phyloP scores from a whole-genome alignment of 1,140 invertebrate genomes.

The Anoplolepis gracilipes region DNA sequence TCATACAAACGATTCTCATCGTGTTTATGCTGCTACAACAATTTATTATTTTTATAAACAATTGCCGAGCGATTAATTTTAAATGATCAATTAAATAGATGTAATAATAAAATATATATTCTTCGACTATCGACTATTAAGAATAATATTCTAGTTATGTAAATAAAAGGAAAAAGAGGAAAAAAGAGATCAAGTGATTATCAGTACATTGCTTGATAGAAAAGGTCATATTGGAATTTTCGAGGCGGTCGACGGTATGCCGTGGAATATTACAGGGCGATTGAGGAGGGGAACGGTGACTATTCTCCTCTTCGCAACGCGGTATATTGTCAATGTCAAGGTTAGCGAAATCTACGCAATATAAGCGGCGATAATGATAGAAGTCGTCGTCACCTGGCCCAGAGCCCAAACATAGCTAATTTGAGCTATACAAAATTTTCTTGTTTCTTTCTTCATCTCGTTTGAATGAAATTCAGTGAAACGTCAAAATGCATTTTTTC shows the following conservation, averaged over 20 bases:
- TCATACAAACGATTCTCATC: neutral
- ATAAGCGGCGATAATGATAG: neutral
- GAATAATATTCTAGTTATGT: neutral
- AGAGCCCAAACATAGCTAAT: neutral
- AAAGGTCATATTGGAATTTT: neutral
- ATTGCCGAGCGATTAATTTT: too few species aligned
- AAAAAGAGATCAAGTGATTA: too few species aligned
- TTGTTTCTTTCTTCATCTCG: neutral
- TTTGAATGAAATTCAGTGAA: neutral
- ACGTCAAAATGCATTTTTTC: neutral
- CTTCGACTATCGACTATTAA: neutral
- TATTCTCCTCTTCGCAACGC: neutral
- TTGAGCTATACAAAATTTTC: neutral
- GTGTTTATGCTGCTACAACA: neutral
- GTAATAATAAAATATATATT: too few species aligned
- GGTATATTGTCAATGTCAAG: constrained; percentile 31
- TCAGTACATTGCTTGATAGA: neutral
- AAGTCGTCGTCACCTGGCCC: neutral
- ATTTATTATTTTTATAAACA: too few species aligned
- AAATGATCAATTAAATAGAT: too few species aligned
- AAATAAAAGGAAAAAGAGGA: neutral
- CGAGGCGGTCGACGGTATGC: neutral
- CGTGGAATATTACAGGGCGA: constrained; percentile 40
- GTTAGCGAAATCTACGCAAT: neutral
- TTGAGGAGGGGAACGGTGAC: constrained; percentile 1